phyloP scores from a whole-genome alignment of 2,113 vertebrate genomes.

The Tachuris rubrigastra region DNA sequence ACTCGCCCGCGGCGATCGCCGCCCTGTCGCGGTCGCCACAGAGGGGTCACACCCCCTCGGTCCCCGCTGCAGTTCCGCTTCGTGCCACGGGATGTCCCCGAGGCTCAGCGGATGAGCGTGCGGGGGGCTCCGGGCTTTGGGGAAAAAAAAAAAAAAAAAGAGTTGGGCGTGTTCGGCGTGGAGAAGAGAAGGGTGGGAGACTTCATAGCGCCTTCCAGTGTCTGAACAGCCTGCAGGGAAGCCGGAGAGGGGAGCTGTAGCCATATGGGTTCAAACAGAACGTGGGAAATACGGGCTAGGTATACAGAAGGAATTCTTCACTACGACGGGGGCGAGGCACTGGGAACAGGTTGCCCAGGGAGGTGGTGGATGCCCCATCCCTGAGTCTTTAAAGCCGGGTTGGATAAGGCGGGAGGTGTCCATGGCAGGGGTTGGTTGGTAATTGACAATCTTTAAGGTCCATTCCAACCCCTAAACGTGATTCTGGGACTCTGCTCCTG shows the following conservation, averaged over 20 bases:
- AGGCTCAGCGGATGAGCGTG: background rate
- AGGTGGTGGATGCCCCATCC: background rate
- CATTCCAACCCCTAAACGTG: background rate
- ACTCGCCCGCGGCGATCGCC: accelerated
- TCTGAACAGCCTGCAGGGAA: background rate
- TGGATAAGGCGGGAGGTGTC: background rate
- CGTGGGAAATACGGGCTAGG: background rate
- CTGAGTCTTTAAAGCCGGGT: background rate
- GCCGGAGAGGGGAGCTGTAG: background rate
- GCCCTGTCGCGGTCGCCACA: accelerated
- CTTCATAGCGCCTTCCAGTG: accelerated
- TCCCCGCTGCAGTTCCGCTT: background rate
- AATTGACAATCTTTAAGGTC: background rate
- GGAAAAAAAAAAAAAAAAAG: accelerated
- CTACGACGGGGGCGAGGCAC: accelerated
- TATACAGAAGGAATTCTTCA: background rate
- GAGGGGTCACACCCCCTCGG: background rate
- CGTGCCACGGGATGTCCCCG: constrained; percentile 25
- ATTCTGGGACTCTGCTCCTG: background rate
- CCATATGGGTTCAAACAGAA: too few relatives aligned
- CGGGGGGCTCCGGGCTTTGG: background rate
- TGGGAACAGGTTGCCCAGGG: background rate
- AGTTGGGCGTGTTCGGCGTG: background rate
- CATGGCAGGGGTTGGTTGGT: background rate
- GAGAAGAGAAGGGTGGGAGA: background rate